A percentile compares a stretch with the other conserved stretches of the same genome.
These are phyloP conservation scores for Tetraodon nigroviridis DNA, from an alignment of 2,113 vertebrate species.

Conservation along the genomic window DNA sequence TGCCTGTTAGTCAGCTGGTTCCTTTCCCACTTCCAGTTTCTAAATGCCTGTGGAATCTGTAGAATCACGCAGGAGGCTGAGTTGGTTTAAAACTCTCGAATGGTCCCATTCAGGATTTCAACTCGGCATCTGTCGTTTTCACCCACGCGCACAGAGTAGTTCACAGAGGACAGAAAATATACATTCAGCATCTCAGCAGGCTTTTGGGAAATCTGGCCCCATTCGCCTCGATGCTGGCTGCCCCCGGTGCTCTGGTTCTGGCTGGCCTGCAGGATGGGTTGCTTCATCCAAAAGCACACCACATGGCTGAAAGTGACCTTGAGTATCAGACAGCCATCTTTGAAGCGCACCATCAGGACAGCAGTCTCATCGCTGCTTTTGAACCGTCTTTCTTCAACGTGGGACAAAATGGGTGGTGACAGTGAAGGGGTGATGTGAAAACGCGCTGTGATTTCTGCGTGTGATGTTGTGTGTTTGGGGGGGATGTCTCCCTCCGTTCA, in stretches of 20 bases:
- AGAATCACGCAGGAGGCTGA: constrained; percentile 9
- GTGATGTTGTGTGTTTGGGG: too few species aligned
- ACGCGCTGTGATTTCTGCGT: too few species aligned
- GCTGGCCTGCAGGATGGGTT: constrained; percentile 19
- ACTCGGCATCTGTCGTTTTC: constrained; percentile 24
- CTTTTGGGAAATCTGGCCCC: constrained; percentile 2
- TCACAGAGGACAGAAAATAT: constrained; percentile 5
- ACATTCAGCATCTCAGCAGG: constrained; percentile 9
- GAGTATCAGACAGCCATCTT: constrained; percentile 35
- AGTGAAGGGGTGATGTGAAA: constrained; percentile 2
- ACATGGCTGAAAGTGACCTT: constrained; percentile 58
- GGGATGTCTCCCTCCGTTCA: constrained; percentile 19
- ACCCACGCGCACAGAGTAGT: neutral
- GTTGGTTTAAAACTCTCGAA: constrained; percentile 2
- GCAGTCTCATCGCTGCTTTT: constrained; percentile 27
- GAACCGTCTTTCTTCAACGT: neutral
- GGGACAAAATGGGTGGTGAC: constrained; percentile 20
- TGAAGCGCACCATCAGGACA: constrained; percentile 14
- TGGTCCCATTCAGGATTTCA: neutral
- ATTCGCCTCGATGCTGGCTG: constrained; percentile 1
- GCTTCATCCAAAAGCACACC: constrained; percentile 38
- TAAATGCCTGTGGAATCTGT: neutral
- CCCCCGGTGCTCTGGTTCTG: constrained; percentile 3
- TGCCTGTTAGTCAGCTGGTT: constrained; percentile 1
- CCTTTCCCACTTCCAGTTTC: neutral